phyloP scores from a whole-genome alignment of 2,888 invertebrate species.

The Eupithecia tripunctaria region DNA sequence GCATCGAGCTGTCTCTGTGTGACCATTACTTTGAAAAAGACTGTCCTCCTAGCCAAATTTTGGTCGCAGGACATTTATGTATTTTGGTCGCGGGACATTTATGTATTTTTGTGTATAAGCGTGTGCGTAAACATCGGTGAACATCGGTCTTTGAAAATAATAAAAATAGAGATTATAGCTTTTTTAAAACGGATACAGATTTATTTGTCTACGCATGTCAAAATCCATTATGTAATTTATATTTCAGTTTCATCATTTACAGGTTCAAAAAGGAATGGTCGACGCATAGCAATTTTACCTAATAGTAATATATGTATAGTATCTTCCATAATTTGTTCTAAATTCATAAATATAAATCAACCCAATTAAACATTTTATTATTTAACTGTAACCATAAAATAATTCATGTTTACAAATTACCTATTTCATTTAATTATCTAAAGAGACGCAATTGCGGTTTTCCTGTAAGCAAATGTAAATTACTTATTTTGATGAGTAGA shows the following conservation, averaged over 20 bases:
- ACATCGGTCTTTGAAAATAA: no score
- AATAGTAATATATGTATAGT: no score
- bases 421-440: not conserved
- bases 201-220: not conserved
- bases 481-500: not conserved
- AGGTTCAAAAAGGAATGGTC: no score
- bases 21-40: no score
- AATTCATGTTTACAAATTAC: not conserved
- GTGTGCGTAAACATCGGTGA: no score
- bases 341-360: not conserved
- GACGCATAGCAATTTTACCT: no score
- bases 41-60: no score
- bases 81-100: no score
- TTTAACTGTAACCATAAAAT: not conserved
- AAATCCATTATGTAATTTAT: not conserved
- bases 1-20: no score
- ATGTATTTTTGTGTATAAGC: no score
- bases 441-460: constrained; percentile 4
- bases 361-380: not conserved
- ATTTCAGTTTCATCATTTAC: not conserved
- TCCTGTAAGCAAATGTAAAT: not conserved
- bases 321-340: not conserved
- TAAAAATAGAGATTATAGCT: no score
- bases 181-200: not conserved
- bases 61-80: no score